Evolutionary conservation across 2,888 invertebrate genomes (phyloP).

Genomic region (Sinotaia quadrata): DNA sequence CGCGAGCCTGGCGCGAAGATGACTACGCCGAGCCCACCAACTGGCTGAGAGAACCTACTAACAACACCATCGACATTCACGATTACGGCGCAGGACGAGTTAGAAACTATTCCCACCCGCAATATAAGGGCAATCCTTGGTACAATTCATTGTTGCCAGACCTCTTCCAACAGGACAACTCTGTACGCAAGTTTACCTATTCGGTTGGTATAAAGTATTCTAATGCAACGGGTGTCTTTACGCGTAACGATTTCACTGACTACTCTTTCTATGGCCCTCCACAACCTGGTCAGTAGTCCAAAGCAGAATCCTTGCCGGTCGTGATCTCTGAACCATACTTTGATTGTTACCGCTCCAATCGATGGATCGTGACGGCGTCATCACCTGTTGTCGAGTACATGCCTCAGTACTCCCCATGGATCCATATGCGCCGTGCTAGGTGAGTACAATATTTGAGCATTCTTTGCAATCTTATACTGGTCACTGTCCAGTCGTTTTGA

Average conservation of each 20-base stretch:
- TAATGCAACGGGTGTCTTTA: slow-evolving; percentile 66
- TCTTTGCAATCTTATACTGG: too few relatives aligned
- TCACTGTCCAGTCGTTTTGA: too few relatives aligned
- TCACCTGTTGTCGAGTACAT: slow-evolving; percentile 96
- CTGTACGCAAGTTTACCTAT: slow-evolving; percentile 62
- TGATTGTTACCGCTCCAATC: slow-evolving; percentile 94
- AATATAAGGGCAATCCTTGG: slow-evolving; percentile 95
- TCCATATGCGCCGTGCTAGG: slow-evolving; percentile 67
- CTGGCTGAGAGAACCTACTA: slow-evolving; percentile 92
- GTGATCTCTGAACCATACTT: slow-evolving; percentile 96
- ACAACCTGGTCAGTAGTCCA: slow-evolving; percentile 67
- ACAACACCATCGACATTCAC: slow-evolving; percentile 84
- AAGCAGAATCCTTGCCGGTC: slow-evolving; percentile 81
- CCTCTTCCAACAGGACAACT: slow-evolving; percentile 83
- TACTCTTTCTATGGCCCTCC: slow-evolving; percentile 70
- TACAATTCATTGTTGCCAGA: slow-evolving; percentile 94
- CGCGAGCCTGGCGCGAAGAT: slow-evolving; percentile 82
- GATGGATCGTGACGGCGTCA: slow-evolving; percentile 95
- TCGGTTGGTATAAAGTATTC: slow-evolving; percentile 67
- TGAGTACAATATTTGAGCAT: too few relatives aligned
- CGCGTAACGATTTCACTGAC: slow-evolving; percentile 53
- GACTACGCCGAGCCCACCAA: slow-evolving; percentile 87
- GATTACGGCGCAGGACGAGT: slow-evolving; percentile 81
- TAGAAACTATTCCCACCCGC: slow-evolving; percentile 90
- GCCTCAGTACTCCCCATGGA: slow-evolving; percentile 76